Conservation (phyloP, 2,888 invertebrate genomes). For the Diloba caeruleocephala region DNA sequence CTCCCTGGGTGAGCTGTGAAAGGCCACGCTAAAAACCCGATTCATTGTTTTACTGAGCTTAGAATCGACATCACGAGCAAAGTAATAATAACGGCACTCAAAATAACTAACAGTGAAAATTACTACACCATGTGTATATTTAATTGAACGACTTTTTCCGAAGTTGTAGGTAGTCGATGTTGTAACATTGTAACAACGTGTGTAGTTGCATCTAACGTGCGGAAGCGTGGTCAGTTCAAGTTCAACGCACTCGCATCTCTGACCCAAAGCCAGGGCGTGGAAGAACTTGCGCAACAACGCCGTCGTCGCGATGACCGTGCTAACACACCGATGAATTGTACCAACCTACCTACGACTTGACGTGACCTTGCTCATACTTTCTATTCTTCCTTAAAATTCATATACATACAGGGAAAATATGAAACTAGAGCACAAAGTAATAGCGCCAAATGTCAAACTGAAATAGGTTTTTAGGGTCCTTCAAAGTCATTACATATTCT, state of each 20-base stretch:
- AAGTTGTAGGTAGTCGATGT: slow-evolving; percentile 13
- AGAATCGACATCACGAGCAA: slow-evolving; percentile 1
- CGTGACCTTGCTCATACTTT: slow-evolving; percentile 60
- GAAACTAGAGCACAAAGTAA: not conserved
- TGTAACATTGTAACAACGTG: slow-evolving; percentile 33
- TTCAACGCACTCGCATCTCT: slow-evolving; percentile 70
- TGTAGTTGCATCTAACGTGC: slow-evolving; percentile 34
- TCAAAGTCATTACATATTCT: slow-evolving; percentile 26
- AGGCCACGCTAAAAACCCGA: no score
- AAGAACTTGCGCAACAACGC: slow-evolving; percentile 53
- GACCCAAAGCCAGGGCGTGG: slow-evolving; percentile 55
- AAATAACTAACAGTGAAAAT: slow-evolving; percentile 8
- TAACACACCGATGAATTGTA: slow-evolving; percentile 35
- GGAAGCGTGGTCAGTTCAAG: slow-evolving; percentile 61
- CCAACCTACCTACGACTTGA: slow-evolving; percentile 14
- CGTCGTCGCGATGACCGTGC: slow-evolving; percentile 10
- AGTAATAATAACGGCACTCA: slow-evolving; percentile 5
- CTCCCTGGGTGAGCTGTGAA: no score
- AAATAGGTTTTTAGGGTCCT: no score
- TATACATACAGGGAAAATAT: no score
- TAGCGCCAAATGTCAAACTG: not conserved
- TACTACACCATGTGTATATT: slow-evolving; percentile 22
- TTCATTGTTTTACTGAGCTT: no score
- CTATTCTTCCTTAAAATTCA: slow-evolving; percentile 51
- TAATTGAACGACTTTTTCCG: slow-evolving; percentile 42